phyloP scores from a whole-genome alignment of 2,888 invertebrate genomes.

The Hoplodrina ambigua region DNA sequence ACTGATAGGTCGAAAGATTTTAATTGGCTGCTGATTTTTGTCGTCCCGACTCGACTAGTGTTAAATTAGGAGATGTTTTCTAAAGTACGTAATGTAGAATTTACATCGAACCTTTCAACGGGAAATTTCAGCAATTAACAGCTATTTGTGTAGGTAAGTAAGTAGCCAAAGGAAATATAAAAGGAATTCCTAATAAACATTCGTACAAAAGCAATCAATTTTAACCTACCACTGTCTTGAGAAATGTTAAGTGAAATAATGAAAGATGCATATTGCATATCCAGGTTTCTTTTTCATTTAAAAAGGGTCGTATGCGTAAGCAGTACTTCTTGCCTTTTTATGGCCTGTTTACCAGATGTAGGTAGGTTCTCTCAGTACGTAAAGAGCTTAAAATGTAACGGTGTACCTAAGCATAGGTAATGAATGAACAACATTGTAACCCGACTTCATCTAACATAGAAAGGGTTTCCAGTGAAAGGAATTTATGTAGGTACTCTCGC shows the following conservation, averaged over 20 bases:
- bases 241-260: slow-evolving; percentile 35
- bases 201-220: slow-evolving; percentile 23
- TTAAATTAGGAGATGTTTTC: slow-evolving; percentile 57
- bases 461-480: slow-evolving; percentile 69
- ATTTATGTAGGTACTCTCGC: slow-evolving; percentile 71
- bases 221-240: background rate
- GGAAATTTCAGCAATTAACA: slow-evolving; percentile 41
- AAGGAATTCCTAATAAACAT: slow-evolving; percentile 44
- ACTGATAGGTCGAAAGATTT: slow-evolving; percentile 84
- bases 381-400: slow-evolving; percentile 62
- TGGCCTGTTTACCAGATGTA: slow-evolving; percentile 47
- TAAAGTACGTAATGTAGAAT: slow-evolving; percentile 45
- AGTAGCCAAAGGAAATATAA: slow-evolving; percentile 34
- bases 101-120: slow-evolving; percentile 51
- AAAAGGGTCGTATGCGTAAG: slow-evolving; percentile 39
- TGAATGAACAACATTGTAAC: slow-evolving; percentile 64
- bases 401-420: slow-evolving; percentile 62
- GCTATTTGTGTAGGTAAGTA: slow-evolving; percentile 24
- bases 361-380: slow-evolving; percentile 49
- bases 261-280: slow-evolving; percentile 36
- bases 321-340: slow-evolving; percentile 43
- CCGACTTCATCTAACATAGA: slow-evolving; percentile 61
- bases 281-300: slow-evolving; percentile 41
- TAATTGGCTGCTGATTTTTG: slow-evolving; percentile 86
- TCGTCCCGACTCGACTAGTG: slow-evolving; percentile 63